These are phyloP conservation scores for Euzetes globulus DNA, from an alignment of 2,888 invertebrate genomes.

Conservation along the genomic window DNA sequence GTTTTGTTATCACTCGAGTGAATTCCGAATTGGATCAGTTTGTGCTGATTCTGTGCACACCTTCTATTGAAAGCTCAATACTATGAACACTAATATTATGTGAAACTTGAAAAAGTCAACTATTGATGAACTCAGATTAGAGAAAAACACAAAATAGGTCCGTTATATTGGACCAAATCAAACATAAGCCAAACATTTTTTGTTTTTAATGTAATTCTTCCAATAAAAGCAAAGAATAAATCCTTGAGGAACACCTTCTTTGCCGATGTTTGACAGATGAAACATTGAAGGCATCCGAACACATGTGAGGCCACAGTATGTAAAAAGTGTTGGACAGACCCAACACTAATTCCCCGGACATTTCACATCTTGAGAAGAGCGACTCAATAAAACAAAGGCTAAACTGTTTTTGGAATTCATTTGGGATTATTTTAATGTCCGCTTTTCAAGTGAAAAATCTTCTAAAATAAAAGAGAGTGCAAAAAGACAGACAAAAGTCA, in stretches of 20 bases:
- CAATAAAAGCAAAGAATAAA: no score
- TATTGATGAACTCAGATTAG: no score
- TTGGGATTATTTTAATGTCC: constrained; percentile 15
- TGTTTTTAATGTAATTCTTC: no score
- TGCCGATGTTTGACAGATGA: no score
- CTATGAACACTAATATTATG: no score
- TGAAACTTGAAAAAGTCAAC: no score
- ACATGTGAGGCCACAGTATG: background rate
- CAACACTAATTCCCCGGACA: background rate
- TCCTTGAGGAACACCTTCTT: no score
- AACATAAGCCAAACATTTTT: no score
- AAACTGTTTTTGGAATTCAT: background rate
- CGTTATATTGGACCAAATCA: background rate
- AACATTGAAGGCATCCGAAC: background rate
- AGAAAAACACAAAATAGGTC: background rate
- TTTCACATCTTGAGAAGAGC: background rate
- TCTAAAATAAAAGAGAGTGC: background rate
- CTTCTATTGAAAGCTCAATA: no score
- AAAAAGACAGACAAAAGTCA: background rate
- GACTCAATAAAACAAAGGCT: background rate
- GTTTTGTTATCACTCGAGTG: no score
- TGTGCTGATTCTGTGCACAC: no score
- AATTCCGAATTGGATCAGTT: no score
- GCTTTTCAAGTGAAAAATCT: background rate
- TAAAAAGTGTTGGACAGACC: constrained; percentile 13